phyloP scores from a whole-genome alignment of 2,888 invertebrate genomes.

The Serripes groenlandicus region DNA sequence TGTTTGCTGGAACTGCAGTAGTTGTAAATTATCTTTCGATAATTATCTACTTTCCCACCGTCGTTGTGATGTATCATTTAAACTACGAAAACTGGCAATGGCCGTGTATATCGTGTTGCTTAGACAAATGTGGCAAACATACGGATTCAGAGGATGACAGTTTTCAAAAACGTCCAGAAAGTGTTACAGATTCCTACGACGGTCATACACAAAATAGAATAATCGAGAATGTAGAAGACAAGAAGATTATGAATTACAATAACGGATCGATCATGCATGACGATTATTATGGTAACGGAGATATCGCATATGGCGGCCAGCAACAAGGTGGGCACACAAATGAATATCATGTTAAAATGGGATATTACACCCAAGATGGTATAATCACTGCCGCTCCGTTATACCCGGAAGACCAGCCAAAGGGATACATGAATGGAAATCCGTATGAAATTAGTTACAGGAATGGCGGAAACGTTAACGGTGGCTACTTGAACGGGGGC shows the following conservation, averaged over 20 bases:
- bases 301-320: background rate
- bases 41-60: constrained; percentile 72
- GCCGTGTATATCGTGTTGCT: constrained; percentile 44
- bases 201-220: background rate
- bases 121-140: background rate
- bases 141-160: background rate
- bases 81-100: constrained; percentile 62
- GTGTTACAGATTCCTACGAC: background rate
- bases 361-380: constrained; percentile 1
- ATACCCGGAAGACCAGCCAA: background rate
- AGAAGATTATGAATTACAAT: background rate
- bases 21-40: constrained; percentile 74
- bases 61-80: constrained; percentile 71
- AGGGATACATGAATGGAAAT: background rate
- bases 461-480: constrained; percentile 1
- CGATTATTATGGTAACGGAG: background rate
- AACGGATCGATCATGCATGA: background rate
- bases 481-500: background rate
- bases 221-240: background rate
- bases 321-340: background rate
- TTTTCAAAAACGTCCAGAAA: background rate
- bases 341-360: background rate
- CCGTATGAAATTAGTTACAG: background rate
- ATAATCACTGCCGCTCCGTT: background rate
- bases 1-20: constrained; percentile 75